phyloP scores from a whole-genome alignment of 30 jellyfish, hydroid and myxozoan genomes.

The Haliclystus octoradiatus region DNA sequence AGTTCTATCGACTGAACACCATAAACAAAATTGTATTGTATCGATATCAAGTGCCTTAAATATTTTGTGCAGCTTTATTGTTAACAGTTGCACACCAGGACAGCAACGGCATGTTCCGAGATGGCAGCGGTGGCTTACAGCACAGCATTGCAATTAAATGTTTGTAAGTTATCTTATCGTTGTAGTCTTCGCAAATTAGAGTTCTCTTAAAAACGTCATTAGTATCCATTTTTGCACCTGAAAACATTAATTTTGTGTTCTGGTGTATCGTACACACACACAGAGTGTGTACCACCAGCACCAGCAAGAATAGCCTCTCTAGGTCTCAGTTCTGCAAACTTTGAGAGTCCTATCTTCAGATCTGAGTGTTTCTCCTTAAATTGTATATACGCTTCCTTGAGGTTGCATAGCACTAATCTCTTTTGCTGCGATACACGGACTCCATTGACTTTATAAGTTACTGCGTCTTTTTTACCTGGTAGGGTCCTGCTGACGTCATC shows the following conservation, averaged over 20 bases:
- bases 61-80: constrained; percentile 1
- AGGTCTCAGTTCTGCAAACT: constrained; percentile 53
- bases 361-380: constrained; percentile 30
- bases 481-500: constrained; percentile 8
- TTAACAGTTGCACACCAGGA: background rate
- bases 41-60: constrained; percentile 2
- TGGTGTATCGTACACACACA: constrained; percentile 75
- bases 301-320: constrained; percentile 66
- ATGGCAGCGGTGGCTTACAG: constrained; percentile 16
- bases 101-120: background rate
- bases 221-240: constrained; percentile 9
- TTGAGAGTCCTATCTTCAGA: constrained; percentile 41
- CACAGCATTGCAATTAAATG: background rate
- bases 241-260: constrained; percentile 29
- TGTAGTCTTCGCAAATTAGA: background rate
- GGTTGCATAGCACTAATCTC: constrained; percentile 39
- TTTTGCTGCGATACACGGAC: constrained; percentile 22
- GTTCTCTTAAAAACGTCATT: too few relatives aligned
- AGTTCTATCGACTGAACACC: constrained; percentile 11
- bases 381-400: constrained; percentile 29
- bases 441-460: constrained; percentile 16
- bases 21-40: background rate
- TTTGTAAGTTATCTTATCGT: constrained; percentile 1
- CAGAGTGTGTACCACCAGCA: constrained; percentile 67
- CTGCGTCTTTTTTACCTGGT: constrained; percentile 56